phyloP scores from a whole-genome alignment of 2,888 invertebrate genomes.

The Apodemia zela region DNA sequence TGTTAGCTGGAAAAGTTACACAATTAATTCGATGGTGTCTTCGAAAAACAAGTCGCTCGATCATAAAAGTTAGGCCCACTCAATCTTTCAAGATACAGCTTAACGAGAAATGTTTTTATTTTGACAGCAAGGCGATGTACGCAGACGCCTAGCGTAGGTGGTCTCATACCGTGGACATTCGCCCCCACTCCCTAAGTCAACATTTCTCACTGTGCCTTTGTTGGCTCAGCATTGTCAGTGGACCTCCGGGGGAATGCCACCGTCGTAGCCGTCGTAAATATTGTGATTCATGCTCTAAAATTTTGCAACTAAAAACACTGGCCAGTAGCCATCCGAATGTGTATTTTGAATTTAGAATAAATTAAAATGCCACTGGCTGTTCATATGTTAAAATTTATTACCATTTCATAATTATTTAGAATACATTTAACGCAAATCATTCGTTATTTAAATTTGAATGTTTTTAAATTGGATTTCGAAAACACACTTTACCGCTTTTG shows the following conservation, averaged over 20 bases:
- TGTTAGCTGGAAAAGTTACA: neutral
- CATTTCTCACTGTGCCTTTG: slow-evolving; percentile 60
- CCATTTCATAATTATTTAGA: slow-evolving; percentile 12
- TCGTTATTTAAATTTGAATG: neutral
- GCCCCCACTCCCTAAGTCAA: slow-evolving; percentile 37
- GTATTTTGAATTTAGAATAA: slow-evolving; percentile 6
- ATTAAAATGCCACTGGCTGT: slow-evolving; percentile 7
- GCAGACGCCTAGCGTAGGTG: slow-evolving; percentile 56
- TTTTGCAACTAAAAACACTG: slow-evolving; percentile 12
- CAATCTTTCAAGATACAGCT: slow-evolving; percentile 41
- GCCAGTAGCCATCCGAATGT: neutral
- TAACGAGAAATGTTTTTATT: slow-evolving; percentile 44
- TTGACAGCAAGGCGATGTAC: slow-evolving; percentile 44
- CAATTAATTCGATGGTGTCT: slow-evolving; percentile 16
- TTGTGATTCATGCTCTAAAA: slow-evolving; percentile 8
- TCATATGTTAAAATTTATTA: neutral
- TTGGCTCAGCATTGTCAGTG: slow-evolving; percentile 54
- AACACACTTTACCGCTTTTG: neutral
- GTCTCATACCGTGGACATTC: slow-evolving; percentile 44
- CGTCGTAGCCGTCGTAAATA: slow-evolving; percentile 26
- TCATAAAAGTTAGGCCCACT: slow-evolving; percentile 43
- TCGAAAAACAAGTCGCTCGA: slow-evolving; percentile 41
- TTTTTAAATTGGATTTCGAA: slow-evolving; percentile 8
- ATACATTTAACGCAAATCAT: neutral
- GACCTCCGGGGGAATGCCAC: slow-evolving; percentile 43